Conservation (phyloP, 2,797 vertebrate genomes). For the Phalanger gymnotis region DNA sequence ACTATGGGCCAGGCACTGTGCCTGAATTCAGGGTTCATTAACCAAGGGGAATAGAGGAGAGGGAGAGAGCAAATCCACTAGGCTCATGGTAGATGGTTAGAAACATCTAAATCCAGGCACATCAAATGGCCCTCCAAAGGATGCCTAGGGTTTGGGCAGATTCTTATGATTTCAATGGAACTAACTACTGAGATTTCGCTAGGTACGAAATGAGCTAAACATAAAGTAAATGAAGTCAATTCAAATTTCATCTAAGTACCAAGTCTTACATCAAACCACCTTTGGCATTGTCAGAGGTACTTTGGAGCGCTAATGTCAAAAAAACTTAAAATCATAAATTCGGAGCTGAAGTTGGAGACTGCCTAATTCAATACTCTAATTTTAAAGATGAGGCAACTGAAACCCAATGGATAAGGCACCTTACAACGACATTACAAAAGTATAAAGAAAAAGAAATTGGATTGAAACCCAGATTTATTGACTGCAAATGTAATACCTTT, state of each 20-base stretch:
- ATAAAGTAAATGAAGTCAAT: background rate
- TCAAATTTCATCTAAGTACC: conserved; percentile 28
- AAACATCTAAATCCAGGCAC: background rate
- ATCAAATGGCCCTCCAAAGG: background rate
- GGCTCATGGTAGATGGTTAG: background rate
- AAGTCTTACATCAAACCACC: conserved; percentile 48
- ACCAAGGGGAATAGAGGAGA: background rate
- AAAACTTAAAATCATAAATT: background rate
- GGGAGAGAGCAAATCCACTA: background rate
- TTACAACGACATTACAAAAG: background rate
- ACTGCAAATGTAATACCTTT: background rate
- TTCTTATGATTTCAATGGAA: background rate
- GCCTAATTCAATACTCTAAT: background rate
- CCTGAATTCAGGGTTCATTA: background rate
- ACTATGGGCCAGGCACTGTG: background rate
- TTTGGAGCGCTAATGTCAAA: background rate
- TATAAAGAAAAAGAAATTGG: background rate
- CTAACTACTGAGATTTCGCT: background rate
- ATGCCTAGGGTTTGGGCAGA: background rate
- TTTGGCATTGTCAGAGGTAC: conserved; percentile 20
- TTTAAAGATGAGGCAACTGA: background rate
- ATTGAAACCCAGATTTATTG: background rate
- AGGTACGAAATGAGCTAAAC: conserved; percentile 22
- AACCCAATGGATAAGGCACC: background rate
- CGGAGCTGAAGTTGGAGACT: background rate